These are phyloP conservation scores for Clupea harengus DNA, from an alignment of 2,113 vertebrate species.

Conservation along the genomic window DNA sequence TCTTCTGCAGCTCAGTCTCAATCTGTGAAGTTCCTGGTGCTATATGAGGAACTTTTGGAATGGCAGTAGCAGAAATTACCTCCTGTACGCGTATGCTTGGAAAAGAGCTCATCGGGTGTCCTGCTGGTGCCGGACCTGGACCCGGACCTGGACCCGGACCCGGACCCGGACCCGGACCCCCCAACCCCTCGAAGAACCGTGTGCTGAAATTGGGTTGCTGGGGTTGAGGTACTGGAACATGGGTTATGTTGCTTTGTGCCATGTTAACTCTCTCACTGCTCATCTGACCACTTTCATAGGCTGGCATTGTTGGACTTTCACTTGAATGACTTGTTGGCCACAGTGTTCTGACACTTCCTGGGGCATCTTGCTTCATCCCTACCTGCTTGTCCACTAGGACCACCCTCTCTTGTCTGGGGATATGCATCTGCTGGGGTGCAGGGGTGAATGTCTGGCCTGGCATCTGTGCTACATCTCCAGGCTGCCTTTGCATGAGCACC, in stretches of 20 bases:
- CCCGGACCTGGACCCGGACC: not conserved
- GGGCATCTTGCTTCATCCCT: not conserved
- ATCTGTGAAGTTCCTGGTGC: not conserved
- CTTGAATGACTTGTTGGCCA: not conserved
- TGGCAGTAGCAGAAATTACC: not conserved
- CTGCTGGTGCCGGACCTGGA: not conserved
- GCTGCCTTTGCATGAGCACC: not conserved
- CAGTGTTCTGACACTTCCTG: not conserved
- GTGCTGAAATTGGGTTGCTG: not conserved
- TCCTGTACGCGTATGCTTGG: not conserved
- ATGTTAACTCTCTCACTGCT: not conserved
- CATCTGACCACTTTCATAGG: not conserved
- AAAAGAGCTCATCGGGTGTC: not conserved
- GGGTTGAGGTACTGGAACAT: not conserved
- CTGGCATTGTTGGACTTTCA: not conserved
- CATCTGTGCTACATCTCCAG: not conserved
- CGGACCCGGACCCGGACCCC: not conserved
- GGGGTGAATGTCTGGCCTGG: not conserved
- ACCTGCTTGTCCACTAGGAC: not conserved
- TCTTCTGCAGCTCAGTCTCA: not conserved
- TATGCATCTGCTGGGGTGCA: not conserved
- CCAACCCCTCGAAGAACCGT: not conserved
- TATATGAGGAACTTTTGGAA: not conserved
- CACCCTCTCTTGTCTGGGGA: slow-evolving; percentile 1
- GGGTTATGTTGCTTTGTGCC: not conserved